Base-by-base conservation (phyloP, 2,888 invertebrate species). In the Trachelus iudaicus region DNA sequence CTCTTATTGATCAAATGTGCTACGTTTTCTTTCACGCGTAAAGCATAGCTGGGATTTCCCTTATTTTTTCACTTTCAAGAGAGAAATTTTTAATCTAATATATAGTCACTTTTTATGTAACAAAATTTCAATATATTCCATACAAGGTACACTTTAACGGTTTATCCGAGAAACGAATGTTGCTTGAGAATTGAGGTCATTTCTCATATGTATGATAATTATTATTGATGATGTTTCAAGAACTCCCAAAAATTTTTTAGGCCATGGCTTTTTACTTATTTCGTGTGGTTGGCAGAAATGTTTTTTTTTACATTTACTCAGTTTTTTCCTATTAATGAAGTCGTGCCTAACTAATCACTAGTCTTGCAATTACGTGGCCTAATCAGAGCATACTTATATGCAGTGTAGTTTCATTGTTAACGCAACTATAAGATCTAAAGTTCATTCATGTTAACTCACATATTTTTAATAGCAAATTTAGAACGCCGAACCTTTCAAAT, bases 131-230 rank as follows among this genome's bases (percentile, higher is more conserved):
- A 56, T 56, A 23, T 56, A 56, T 56, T 56, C 9, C 9, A 6
- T 56, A 56, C 1, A 56, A 56, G 9, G 9, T 23, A 56, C 9
- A 9, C 9, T 9, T 56, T 56, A 56, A 23, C 23, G 56, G 56
- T 9, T 56, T 56, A 56, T 23, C 9, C 9, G 56, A 56, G 56
- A 56, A 56, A 56, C 56, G 56, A 23, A 56, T 23, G 15, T 23
- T 56, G 71, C 68, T 15, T 69, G 73, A 34, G 35, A 69, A 76
- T 78, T 56, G 75, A 34, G 78, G 78, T 78, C 78, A 68, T 31
- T 73, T 73, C 78, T 33, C 34, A 76, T 68, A 76, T 73, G 73
- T 73, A 75, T 75, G 78, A 35, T 76, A 76, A 78, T 76, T 78
- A 75, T 40, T 69, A 75, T 40, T 69, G 73, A 56, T 40, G 73